Percentiles rank a stretch among this genome's conserved stretches.
Conservation (phyloP, 2,113 vertebrate species). For the Amphiprion ocellaris region DNA sequence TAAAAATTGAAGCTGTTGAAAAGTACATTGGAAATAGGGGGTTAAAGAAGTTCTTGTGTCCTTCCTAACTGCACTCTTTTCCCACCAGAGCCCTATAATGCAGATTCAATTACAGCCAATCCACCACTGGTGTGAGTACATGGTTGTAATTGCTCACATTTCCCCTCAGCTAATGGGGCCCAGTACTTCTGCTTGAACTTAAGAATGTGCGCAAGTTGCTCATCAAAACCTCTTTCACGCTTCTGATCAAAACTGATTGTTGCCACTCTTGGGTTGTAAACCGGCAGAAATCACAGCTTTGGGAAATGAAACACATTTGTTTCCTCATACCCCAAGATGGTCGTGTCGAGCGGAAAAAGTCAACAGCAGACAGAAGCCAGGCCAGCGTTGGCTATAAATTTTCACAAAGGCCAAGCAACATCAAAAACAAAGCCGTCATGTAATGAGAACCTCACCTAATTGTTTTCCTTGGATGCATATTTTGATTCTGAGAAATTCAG, state of each 20-base stretch:
- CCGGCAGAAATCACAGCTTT: conserved; percentile 24
- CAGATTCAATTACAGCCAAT: conserved; percentile 36
- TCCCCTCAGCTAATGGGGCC: conserved; percentile 40
- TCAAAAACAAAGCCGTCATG: conserved; percentile 46
- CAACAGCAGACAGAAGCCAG: conserved; percentile 50
- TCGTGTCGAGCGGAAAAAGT: conserved; percentile 17
- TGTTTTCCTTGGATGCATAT: conserved; percentile 42
- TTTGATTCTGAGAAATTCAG: conserved; percentile 36
- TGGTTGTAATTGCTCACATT: conserved; percentile 57
- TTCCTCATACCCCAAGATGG: conserved; percentile 33
- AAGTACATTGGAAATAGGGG: conserved; percentile 15
- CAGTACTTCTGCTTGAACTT: conserved; percentile 44
- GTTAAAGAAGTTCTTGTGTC: conserved; percentile 1
- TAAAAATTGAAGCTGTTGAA: conserved; percentile 13
- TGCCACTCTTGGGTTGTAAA: conserved; percentile 57
- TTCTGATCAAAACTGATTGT: conserved; percentile 66
- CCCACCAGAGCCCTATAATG: background rate
- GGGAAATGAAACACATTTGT: conserved; percentile 65
- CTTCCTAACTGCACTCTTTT: background rate
- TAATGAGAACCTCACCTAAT: conserved; percentile 54
- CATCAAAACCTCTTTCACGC: conserved; percentile 61
- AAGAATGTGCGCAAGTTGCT: conserved; percentile 46
- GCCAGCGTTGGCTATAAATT: conserved; percentile 27
- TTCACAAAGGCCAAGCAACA: conserved; percentile 32
- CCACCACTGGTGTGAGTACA: conserved; percentile 31